Base-by-base conservation (phyloP, 2,888 invertebrate species). In the Andrena dorsata region DNA sequence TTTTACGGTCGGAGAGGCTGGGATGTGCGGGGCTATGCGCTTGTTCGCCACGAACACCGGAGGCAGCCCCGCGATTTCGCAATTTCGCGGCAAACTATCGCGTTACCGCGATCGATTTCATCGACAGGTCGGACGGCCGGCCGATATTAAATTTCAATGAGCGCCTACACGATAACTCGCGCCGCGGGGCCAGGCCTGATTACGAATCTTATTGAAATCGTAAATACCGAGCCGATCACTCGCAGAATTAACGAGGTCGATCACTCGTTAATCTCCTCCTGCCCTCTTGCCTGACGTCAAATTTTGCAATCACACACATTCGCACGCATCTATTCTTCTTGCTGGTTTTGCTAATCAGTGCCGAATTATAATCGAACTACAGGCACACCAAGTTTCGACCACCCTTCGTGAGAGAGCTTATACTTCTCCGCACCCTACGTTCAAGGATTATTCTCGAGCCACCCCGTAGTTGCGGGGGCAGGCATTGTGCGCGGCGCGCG, bases 121-220 rank as follows among this genome's bases (percentile, higher is more conserved):
- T 82, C 76, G 76, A 53, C 51, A 64, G 20, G 30, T 58, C 71
- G 71, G 75, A 16, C 20, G 26, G 56, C 20, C 63, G 76, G 63
- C 76, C 87, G 76, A 86, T 87, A 87, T 87, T 82, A 85, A 86
- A 85, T 85, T 85, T 87, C 86, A 82, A 87, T 87, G 85, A 82
- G 69, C 79, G 74, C 76, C 78, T 74, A 87, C 71, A 64, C 68
- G 81, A 82, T 85, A 78, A 85, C 85, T 74, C 76, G 66, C 53
- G 66, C 51, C 69, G 63, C 58, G 63, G 60, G 60, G 75, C 64
- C 80, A 80, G 72, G 79, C 75, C 51, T 74, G 60, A 75, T 87
- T 85, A 76, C 78, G 65, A 61, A 79, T 82, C 85, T 86, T 86
- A 86, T 85, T 86, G 78, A 81, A 84, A 76, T 51, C 56, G 73